Evolutionary conservation across 2,797 vertebrate species (phyloP), one percentile per base, ranked within the genome.

Genomic region (Podarcis siculus): DNA sequence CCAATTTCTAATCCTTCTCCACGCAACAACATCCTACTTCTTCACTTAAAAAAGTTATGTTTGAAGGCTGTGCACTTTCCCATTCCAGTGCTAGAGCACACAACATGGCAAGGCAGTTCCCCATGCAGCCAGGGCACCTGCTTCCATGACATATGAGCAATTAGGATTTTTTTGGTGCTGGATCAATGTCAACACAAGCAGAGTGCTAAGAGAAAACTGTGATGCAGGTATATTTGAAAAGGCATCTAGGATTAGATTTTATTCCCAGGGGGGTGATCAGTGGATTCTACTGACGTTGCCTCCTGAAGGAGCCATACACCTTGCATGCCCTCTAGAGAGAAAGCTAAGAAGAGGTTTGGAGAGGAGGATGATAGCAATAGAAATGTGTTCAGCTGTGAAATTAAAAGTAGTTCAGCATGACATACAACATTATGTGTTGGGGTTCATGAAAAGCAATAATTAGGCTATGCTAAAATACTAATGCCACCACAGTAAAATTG

Each of bases 321-420:
- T 95, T 88, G 76, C 3, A 25, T 15, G 89, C 90, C 90, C 94
- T 95, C 96, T 95, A 95, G 95, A 94, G 90, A 92, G 94, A 30
- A 89, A 95, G 93, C 75, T 92, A 94, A 92, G 86, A 87, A 4
- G 87, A 91, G 93, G 85, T 79, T 89, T 82, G 86, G 90, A 92
- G 91, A 93, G 89, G 85, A 80, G 91, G 90, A 92, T 92, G 91
- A 75, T 83, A 92, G 95, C 96, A 95, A 96, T 32, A 93, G 96
- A 93, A 95, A 96, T 82, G 96, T 97, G 96, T 96, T 97, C 97
- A 97, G 94, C 96, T 97, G 96, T 97, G 97, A 97, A 97, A 97
- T 97, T 97, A 96, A 96, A 96, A 95, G 94, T 94, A 96, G 95
- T 93, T 93, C 91, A 95, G 95, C 96, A 96, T 94, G 96, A 95